These are phyloP conservation scores for Paramormyrops hopkinsi DNA, from an alignment of 2,797 vertebrate species.

Conservation along the genomic window DNA sequence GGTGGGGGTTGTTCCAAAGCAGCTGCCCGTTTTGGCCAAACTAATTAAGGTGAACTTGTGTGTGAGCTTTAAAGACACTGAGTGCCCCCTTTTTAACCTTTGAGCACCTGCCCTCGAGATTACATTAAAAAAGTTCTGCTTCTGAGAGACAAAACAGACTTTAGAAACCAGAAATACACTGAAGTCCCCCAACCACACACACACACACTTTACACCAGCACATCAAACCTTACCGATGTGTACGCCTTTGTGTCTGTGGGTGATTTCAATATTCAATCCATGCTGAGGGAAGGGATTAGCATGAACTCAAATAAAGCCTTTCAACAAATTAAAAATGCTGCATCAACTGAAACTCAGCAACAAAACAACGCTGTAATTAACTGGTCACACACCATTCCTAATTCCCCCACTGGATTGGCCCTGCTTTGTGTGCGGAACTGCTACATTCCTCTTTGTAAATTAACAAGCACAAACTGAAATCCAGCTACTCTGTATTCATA, in stretches of 20 bases:
- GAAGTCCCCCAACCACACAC: neutral
- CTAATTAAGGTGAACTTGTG: neutral
- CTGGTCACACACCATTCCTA: neutral
- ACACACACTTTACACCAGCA: neutral
- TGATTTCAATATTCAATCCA: neutral
- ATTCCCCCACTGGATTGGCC: neutral
- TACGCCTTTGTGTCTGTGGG: neutral
- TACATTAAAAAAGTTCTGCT: neutral
- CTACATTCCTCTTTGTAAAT: neutral
- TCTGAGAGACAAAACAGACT: neutral
- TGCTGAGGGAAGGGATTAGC: slow-evolving; percentile 27
- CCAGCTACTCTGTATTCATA: neutral
- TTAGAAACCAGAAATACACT: neutral
- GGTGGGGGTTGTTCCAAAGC: neutral
- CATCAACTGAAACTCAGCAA: neutral
- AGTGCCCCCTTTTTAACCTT: neutral
- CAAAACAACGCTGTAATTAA: slow-evolving; percentile 16
- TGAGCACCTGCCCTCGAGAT: neutral
- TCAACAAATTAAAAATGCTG: slow-evolving; percentile 26
- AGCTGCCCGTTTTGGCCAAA: neutral
- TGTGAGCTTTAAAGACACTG: neutral
- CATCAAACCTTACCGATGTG: neutral
- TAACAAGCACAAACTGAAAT: neutral
- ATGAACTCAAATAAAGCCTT: slow-evolving; percentile 23
- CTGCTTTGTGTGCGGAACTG: neutral